Percentiles rank a stretch among this genome's conserved stretches.
These are phyloP conservation scores for Holotrichia oblita DNA, from an alignment of 1,140 invertebrate species.

Conservation along the genomic window DNA sequence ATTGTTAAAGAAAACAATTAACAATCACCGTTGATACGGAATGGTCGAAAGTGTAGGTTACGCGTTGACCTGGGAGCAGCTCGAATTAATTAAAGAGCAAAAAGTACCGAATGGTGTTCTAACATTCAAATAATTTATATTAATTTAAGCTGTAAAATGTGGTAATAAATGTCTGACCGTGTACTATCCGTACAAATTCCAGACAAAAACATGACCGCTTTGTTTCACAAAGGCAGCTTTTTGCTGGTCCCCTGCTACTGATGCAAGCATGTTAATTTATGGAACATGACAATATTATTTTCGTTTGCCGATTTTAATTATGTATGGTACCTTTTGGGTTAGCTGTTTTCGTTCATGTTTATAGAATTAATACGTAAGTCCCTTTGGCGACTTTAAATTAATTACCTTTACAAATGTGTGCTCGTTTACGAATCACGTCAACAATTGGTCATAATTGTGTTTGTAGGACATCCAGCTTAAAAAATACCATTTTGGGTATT, in stretches of 20 bases:
- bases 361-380: too few relatives aligned
- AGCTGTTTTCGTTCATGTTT: too few relatives aligned
- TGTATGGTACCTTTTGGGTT: too few relatives aligned
- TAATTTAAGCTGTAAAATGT: slow-evolving; percentile 26
- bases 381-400: too few relatives aligned
- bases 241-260: neutral
- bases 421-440: too few relatives aligned
- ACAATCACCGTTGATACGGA: neutral
- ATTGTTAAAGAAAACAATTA: slow-evolving; percentile 16
- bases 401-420: too few relatives aligned
- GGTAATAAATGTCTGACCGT: slow-evolving; percentile 28
- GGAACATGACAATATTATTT: neutral
- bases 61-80: neutral
- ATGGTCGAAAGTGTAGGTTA: neutral
- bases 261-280: slow-evolving; percentile 22
- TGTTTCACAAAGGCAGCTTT: too few relatives aligned
- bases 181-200: slow-evolving; percentile 14
- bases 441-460: too few relatives aligned
- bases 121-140: slow-evolving; percentile 25
- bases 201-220: slow-evolving; percentile 7
- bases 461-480: too few relatives aligned
- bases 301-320: neutral
- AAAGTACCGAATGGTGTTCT: neutral
- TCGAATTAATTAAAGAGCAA: slow-evolving; percentile 15
- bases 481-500: too few relatives aligned